These are phyloP conservation scores for Platyscapa corneri DNA, from an alignment of 1,140 invertebrate species.

Conservation along the genomic window DNA sequence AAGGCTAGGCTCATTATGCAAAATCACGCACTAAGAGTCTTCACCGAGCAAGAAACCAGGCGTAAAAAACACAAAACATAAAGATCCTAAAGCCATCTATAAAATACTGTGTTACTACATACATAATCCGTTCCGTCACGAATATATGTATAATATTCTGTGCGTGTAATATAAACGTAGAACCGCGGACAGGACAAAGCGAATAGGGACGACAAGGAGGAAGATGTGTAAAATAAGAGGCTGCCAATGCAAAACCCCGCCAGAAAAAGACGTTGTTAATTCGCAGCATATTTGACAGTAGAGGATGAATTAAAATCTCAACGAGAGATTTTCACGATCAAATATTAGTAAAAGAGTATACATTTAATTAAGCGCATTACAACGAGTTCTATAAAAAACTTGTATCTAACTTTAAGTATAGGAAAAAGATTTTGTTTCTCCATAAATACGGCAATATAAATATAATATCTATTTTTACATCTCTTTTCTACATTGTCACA, in stretches of 20 bases:
- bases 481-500: no score
- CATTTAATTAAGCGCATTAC: not conserved
- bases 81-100: constrained; percentile 8
- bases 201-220: not conserved
- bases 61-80: not conserved
- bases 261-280: no score
- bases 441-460: no score
- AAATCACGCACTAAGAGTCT: constrained; percentile 2
- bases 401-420: no score
- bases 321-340: not conserved
- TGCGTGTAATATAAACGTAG: not conserved
- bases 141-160: constrained; percentile 1
- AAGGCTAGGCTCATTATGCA: constrained; percentile 25
- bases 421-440: no score
- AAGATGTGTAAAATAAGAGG: not conserved
- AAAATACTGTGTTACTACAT: constrained; percentile 13
- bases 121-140: constrained; percentile 14
- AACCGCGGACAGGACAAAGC: constrained; percentile 8
- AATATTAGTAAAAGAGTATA: not conserved
- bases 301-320: not conserved
- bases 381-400: no score
- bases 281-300: not conserved
- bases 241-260: not conserved
- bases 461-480: no score
- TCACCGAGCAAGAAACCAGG: not conserved